Base-by-base conservation (phyloP, 2,888 invertebrate genomes). In the Caenorhabditis becei region DNA sequence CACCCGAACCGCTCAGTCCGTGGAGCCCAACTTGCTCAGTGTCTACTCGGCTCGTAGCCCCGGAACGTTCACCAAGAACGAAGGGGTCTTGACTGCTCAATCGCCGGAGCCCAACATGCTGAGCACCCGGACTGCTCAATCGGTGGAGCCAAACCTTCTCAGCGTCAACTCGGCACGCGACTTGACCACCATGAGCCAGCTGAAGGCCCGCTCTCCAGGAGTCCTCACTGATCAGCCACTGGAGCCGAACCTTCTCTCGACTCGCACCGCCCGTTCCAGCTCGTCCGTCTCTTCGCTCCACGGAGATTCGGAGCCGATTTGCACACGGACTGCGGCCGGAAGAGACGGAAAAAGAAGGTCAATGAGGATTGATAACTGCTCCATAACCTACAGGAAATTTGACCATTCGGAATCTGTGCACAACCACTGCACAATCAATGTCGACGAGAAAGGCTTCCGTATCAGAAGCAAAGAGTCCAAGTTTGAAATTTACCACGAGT, bases 141-240 rank as follows among this genome's bases (percentile, higher is more conserved):
- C 79, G n/a, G 23, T 67, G 37, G 79, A 79, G 24, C 79, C 79
- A 0, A 79, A 79, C 35, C 54, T 79, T 32, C 47, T 79, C 35
- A 56, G 32, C 16, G 80, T 71, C 7, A 35, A 32, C 32, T 32
- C 32, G 32, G 32, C 32, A 4, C 4, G 32, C 4, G 32, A 32
- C 32, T 10, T 32, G 32, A 32, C 32, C 32, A 32, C 32, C 10
- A 4, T 32, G 5, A 32, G 32, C 32, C 5, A 32, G 32, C 32
- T 32, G 5, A 32, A 32, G 10, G 32, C 32, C 5, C 32, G 32
- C 10, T 32, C 32, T 32, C 32, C 32, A 10, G 32, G 32, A 32
- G 5, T 32, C 32, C 4, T 32, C 5, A 77, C 77, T 18, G 77
- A 67, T 24, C 65, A 66, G 28, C 0, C 10, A n/a, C 35, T 16